phyloP scores from a whole-genome alignment of 2,797 vertebrate species.

The Anguilla anguilla region DNA sequence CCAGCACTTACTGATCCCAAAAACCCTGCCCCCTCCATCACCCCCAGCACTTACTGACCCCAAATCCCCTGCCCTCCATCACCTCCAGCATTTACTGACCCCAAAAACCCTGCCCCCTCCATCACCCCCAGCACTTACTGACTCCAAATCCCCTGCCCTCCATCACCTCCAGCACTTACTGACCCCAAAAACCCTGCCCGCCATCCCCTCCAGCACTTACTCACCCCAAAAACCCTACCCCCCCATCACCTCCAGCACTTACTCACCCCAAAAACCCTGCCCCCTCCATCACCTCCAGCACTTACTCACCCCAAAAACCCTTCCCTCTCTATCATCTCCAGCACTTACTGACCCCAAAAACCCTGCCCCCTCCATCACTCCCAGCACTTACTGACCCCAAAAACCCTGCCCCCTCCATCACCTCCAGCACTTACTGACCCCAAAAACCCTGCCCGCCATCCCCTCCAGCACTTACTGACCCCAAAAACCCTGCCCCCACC shows the following conservation, averaged over 20 bases:
- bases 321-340: slow-evolving; percentile 48
- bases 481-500: slow-evolving; percentile 45
- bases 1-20: slow-evolving; percentile 33
- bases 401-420: slow-evolving; percentile 48
- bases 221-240: slow-evolving; percentile 54
- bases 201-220: slow-evolving; percentile 42
- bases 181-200: slow-evolving; percentile 48
- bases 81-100: slow-evolving; percentile 44
- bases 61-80: slow-evolving; percentile 42
- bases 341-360: slow-evolving; percentile 34
- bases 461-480: slow-evolving; percentile 47
- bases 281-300: slow-evolving; percentile 44
- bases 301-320: slow-evolving; percentile 38
- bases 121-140: slow-evolving; percentile 42
- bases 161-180: slow-evolving; percentile 42
- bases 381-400: slow-evolving; percentile 41
- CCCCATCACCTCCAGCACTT: slow-evolving; percentile 42
- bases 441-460: slow-evolving; percentile 46
- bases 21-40: slow-evolving; percentile 46
- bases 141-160: slow-evolving; percentile 29
- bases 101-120: slow-evolving; percentile 49
- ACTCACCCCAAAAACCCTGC: slow-evolving; percentile 51
- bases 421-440: slow-evolving; percentile 43
- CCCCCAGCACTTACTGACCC: slow-evolving; percentile 39
- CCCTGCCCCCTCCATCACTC: slow-evolving; percentile 48